These are phyloP conservation scores for Philypnodon macrostomus DNA, from an alignment of 2,797 vertebrate species.

Conservation along the genomic window DNA sequence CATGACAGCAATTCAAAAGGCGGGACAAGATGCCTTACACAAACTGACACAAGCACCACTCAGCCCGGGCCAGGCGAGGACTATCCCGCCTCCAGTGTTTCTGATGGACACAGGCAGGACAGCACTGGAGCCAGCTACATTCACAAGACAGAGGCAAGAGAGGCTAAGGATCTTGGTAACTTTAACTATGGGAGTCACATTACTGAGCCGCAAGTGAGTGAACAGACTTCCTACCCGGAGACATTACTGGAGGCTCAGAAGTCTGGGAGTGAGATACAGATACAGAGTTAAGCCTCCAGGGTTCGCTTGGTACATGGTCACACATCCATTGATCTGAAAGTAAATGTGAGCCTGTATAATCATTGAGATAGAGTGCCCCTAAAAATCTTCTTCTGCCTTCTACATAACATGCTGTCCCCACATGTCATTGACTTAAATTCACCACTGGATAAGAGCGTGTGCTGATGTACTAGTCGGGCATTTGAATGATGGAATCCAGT, in stretches of 20 bases:
- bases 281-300: constrained; percentile 21
- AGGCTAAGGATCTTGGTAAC: constrained; percentile 26
- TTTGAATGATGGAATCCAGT: too few species aligned
- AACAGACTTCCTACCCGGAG: constrained; percentile 28
- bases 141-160: constrained; percentile 32
- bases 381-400: too few species aligned
- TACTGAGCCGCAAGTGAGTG: constrained; percentile 34
- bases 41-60: constrained; percentile 32
- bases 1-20: constrained; percentile 48
- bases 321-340: not conserved
- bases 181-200: constrained; percentile 44
- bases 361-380: not conserved
- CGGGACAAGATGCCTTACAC: constrained; percentile 18
- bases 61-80: constrained; percentile 27
- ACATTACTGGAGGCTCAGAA: constrained; percentile 20
- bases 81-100: constrained; percentile 14
- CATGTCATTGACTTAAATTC: too few species aligned
- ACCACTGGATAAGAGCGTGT: too few species aligned
- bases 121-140: constrained; percentile 28
- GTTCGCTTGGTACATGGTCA: constrained; percentile 20
- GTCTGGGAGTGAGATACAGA: constrained; percentile 10
- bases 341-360: constrained; percentile 18
- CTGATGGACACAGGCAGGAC: constrained; percentile 23
- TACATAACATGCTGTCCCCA: constrained; percentile 2
- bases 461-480: too few species aligned